A percentile compares a stretch with the other conserved stretches of the same genome.
These are phyloP conservation scores for Stenodema calcarata DNA, from an alignment of 2,888 invertebrate species.

Conservation along the genomic window DNA sequence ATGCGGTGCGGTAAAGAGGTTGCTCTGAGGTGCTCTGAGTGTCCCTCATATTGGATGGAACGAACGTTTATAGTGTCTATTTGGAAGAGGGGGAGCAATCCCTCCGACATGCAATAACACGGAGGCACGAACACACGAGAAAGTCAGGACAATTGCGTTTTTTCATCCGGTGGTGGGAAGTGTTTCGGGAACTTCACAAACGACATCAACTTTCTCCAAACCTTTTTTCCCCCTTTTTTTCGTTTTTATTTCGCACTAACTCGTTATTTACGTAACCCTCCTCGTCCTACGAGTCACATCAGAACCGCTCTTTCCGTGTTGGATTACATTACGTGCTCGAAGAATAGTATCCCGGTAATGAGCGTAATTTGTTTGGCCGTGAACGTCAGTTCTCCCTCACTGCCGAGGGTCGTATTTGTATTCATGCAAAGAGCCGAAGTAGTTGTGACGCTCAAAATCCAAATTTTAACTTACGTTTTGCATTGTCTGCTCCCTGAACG, in stretches of 20 bases:
- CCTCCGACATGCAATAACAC: slow-evolving; percentile 9
- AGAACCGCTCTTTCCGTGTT: background rate
- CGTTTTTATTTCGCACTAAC: background rate
- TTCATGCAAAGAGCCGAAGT: too few species aligned
- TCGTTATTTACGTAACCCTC: background rate
- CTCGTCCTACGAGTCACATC: background rate
- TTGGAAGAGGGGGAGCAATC: background rate
- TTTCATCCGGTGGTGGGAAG: background rate
- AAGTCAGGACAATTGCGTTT: background rate
- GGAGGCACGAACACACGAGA: background rate
- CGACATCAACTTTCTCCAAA: background rate
- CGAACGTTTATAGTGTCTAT: background rate
- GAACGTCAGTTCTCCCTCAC: too few species aligned
- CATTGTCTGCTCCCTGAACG: too few species aligned
- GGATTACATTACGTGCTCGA: background rate
- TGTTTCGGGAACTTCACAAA: background rate
- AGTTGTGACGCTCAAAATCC: too few species aligned
- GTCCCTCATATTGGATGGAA: background rate
- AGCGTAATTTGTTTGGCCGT: too few species aligned
- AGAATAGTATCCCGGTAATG: too few species aligned
- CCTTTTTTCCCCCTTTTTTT: background rate
- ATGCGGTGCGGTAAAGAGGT: background rate
- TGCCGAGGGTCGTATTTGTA: too few species aligned
- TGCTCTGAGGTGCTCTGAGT: background rate
- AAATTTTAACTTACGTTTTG: too few species aligned